Evolutionary conservation across 2,888 invertebrate species (phyloP), one percentile per base, ranked within the genome.

Genomic region (Hymenopus coronatus): DNA sequence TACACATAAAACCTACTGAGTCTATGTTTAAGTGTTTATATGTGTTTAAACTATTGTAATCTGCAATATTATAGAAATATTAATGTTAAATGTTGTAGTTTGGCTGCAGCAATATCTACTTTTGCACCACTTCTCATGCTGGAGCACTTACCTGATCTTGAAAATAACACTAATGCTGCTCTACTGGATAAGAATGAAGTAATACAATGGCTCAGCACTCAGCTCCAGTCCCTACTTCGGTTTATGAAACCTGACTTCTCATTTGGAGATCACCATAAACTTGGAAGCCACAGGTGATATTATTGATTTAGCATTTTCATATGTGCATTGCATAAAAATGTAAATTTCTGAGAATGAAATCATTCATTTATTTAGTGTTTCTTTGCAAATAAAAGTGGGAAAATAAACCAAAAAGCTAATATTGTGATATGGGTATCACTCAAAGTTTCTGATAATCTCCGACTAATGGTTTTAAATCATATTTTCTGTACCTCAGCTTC

Each of bases 221-320:
- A 89, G 28, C 88, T 89, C 28, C 95, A 96, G 93, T 93, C 95
- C 1, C 93, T 96, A 9, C 92, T 96, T 1, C 94, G 95, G 0
- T 96, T 95, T 92, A 94, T 95, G 14, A 95, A 95, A 92, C 94
- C 93, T n/a, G 96, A 96, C 92, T 95, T 95, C 91, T 96, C 96
- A 0, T 96, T 96, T 92, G 96, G 96, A 89, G 96, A 96, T 89
- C 96, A 96, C 90, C 95, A 95, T 90, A 94, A 94, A 91, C 94
- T 95, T 91, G 95, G 94, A 89, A 96, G 95, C 91, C 95, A 95
- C 90, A 92, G 94, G 92, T 92, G 86, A 91, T 91, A 27, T 6
- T 27, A 28, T 6, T 3, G 8, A 46, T 46, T 7, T 46, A 6
- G 14, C 14, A 30, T 30, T 88, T 90, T 8, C n/a, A 54, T 0